phyloP scores from a whole-genome alignment of 2,797 vertebrate species.

The Triplophysa bombifrons region DNA sequence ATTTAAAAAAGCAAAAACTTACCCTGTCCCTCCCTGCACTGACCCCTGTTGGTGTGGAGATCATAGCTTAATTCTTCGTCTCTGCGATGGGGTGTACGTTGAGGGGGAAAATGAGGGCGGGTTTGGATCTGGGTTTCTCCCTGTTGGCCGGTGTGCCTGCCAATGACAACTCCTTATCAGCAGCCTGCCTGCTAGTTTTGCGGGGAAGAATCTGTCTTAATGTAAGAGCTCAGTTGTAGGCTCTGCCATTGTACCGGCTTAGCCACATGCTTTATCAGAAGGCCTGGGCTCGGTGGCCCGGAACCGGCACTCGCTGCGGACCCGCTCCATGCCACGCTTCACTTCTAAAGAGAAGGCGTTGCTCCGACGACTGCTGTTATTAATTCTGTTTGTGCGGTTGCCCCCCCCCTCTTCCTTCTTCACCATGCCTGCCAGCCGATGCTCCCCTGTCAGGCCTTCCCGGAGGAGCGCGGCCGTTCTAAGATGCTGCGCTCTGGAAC shows the following conservation, averaged over 20 bases:
- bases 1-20: background rate
- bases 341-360: conserved; percentile 69
- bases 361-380: conserved; percentile 65
- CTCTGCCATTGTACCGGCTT: conserved; percentile 74
- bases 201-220: conserved; percentile 64
- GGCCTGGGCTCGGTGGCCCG: conserved; percentile 73
- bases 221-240: conserved; percentile 63
- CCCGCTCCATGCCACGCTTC: conserved; percentile 57
- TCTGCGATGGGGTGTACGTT: conserved; percentile 16
- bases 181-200: conserved; percentile 66
- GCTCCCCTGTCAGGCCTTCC: conserved; percentile 64
- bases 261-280: conserved; percentile 74
- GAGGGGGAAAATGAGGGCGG: conserved; percentile 22
- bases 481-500: conserved; percentile 59
- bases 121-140: conserved; percentile 58
- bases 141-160: conserved; percentile 67
- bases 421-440: conserved; percentile 59
- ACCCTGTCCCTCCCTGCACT: conserved; percentile 31
- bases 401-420: conserved; percentile 43
- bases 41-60: conserved; percentile 56
- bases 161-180: conserved; percentile 77
- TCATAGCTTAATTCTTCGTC: conserved; percentile 12
- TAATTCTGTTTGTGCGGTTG: conserved; percentile 61
- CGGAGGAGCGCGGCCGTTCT: conserved; percentile 58
- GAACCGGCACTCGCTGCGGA: conserved; percentile 59